Conservation (phyloP, 2,113 vertebrate species). For the Hemibagrus wyckioides region DNA sequence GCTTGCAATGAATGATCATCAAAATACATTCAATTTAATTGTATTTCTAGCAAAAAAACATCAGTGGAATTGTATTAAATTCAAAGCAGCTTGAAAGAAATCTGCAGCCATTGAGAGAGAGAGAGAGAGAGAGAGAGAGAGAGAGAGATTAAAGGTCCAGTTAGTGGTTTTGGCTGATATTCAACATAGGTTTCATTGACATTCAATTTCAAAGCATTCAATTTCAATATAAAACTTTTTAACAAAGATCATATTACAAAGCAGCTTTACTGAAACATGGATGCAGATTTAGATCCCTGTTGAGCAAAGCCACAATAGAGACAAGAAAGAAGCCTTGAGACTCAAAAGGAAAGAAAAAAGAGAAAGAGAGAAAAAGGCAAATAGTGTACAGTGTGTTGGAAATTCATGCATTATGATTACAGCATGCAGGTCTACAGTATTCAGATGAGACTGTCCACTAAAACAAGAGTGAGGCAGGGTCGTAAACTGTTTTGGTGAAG, state of each 20-base stretch:
- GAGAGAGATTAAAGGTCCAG: no score
- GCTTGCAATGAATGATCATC: background rate
- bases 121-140: no score
- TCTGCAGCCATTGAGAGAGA: background rate
- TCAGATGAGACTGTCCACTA: background rate
- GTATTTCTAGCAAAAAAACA: background rate
- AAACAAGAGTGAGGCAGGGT: background rate
- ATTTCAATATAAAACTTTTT: no score
- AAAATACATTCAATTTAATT: background rate
- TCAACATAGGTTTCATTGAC: background rate
- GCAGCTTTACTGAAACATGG: background rate
- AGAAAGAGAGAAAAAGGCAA: background rate
- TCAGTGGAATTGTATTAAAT: background rate
- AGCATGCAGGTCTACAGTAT: background rate
- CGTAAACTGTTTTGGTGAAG: background rate
- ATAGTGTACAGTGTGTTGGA: background rate
- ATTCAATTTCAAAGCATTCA: no score
- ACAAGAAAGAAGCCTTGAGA: background rate
- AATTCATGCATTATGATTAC: background rate
- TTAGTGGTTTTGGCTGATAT: background rate
- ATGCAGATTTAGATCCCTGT: background rate
- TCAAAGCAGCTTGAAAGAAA: background rate
- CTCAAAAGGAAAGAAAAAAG: background rate
- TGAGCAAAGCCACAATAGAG: background rate
- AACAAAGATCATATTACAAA: background rate